Percentiles rank a stretch among this genome's conserved stretches.
phyloP scores from a whole-genome alignment of 2,797 vertebrate species.

The Acrossocheilus wenchowensis region DNA sequence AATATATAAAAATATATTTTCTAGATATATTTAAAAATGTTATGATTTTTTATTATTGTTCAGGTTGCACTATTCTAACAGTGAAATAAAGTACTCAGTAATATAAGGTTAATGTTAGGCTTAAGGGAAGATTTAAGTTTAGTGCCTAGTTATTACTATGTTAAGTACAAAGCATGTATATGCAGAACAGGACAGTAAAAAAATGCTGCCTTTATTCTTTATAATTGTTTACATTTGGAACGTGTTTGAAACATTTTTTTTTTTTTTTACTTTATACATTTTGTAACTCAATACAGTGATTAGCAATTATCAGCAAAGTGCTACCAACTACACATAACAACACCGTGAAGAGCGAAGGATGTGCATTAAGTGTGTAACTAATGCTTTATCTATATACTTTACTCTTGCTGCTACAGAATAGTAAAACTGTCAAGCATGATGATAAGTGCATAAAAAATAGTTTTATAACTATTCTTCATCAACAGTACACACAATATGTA shows the following conservation, averaged over 20 bases:
- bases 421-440: neutral
- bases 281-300: no score
- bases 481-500: neutral
- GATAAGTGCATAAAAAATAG: neutral
- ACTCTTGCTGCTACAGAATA: neutral
- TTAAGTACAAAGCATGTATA: neutral
- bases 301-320: neutral
- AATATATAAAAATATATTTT: no score
- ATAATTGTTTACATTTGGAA: neutral
- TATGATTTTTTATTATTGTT: no score
- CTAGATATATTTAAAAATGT: no score
- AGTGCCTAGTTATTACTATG: no score
- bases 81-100: no score
- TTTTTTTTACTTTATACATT: no score
- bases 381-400: neutral
- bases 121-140: no score
- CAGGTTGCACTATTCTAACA: no score
- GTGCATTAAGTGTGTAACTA: neutral
- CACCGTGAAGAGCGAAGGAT: neutral
- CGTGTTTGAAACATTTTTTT: no score
- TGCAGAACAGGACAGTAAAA: neutral
- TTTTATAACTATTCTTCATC: neutral
- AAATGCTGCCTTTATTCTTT: neutral
- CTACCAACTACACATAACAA: neutral
- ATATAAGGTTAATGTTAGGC: no score